Evolutionary conservation across 1,140 invertebrate genomes (phyloP), one percentile per base, ranked within the genome.

Genomic region (Cotesia vestalis): DNA sequence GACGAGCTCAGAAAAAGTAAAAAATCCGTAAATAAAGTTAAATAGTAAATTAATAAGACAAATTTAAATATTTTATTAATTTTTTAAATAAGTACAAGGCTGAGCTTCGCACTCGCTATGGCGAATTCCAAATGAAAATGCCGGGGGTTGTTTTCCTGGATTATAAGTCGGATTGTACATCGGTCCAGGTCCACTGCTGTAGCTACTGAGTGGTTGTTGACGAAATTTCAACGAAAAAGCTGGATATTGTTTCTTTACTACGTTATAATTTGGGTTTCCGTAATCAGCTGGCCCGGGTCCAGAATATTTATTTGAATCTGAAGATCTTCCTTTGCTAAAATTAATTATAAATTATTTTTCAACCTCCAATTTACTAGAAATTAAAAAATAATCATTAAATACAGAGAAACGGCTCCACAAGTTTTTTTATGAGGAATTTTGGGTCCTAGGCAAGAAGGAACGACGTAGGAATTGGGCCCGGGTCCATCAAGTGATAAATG

Each of bases 211-310:
- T 1, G 69, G 9, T 17, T 73, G 35, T 5, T 76, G 71, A 27
- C 76, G 69, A 9, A 63, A 78, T 64, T 79, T 83, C 6, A 86
- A 59, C 6, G 75, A 80, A 68, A 78, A 86, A 1, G 84, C 81
- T 2, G 85, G 85, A 75, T 60, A 52, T 55, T 75, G 75, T 66
- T 73, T 73, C 73, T 82, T 86, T 35, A 79, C 66, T 4, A 75
- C 3, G 53, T 85, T 74, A 6, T 69, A 69, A 53, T 79, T 71
- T 11, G 77, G 27, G 34, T 76, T 75, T 0, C 53, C 38, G 12
- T 86, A 86, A 4, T 75, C 79, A 5, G 82, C 84, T 51, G 85
- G 85, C 35, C 85, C 84, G 46, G 85, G 85, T 55, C 78, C 77
- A 3, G 74, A 4, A 14, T 6, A 6, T 46, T 46, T 46, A 0